phyloP scores from a whole-genome alignment of 2,797 vertebrate species.

The Silurus lanzhouensis region DNA sequence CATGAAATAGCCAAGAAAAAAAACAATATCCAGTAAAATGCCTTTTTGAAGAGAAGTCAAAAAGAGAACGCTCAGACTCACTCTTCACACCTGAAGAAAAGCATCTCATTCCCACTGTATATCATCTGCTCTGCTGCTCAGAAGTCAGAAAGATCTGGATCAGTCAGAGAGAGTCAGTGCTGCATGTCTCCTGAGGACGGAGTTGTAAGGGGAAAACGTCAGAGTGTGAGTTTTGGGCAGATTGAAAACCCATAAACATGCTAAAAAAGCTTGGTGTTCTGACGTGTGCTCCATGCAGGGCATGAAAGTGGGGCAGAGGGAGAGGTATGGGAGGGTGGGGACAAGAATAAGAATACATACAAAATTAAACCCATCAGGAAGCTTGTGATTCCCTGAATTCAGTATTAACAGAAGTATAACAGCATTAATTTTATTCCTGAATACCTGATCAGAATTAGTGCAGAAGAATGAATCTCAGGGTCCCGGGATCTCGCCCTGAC shows the following conservation, averaged over 20 bases:
- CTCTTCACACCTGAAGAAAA: background rate
- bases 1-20: background rate
- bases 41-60: background rate
- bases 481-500: background rate
- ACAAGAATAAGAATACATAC: background rate
- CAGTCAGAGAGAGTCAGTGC: background rate
- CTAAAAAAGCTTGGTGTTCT: slow-evolving; percentile 41
- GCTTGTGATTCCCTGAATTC: background rate
- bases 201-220: slow-evolving; percentile 39
- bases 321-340: slow-evolving; percentile 2
- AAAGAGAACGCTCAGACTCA: background rate
- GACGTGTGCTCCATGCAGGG: slow-evolving; percentile 19
- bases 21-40: background rate
- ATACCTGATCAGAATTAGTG: background rate
- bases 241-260: slow-evolving; percentile 30
- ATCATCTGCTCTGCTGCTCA: background rate
- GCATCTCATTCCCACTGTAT: background rate
- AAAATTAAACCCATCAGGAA: background rate
- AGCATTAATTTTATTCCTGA: background rate
- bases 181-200: background rate
- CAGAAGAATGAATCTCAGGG: background rate
- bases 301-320: background rate
- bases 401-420: background rate
- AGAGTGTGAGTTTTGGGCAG: slow-evolving; percentile 8
- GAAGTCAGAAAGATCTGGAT: background rate